phyloP scores from a whole-genome alignment of 2,888 invertebrate species.

The Cephalotes varians region DNA sequence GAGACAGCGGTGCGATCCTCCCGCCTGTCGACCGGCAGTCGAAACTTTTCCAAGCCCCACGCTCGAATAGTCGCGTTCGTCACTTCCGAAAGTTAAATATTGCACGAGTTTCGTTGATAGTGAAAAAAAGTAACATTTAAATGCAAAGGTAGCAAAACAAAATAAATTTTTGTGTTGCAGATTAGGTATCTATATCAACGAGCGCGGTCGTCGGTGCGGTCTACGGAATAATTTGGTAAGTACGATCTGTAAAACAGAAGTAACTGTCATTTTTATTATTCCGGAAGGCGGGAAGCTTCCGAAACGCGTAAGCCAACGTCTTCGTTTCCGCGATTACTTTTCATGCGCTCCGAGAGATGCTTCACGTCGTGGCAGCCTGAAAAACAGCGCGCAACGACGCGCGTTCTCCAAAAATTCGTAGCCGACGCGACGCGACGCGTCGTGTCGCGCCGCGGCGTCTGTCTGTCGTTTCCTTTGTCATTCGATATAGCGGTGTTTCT shows the following conservation, averaged over 20 bases:
- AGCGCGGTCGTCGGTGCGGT: not conserved
- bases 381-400: not conserved
- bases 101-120: not conserved
- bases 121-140: not conserved
- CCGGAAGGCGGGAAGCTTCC: not conserved
- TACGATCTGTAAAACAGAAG: constrained; percentile 1
- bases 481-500: constrained; percentile 40
- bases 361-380: not conserved
- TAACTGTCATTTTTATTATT: not conserved
- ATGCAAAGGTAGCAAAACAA: not conserved
- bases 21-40: not conserved
- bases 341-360: not conserved
- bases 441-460: constrained; percentile 9
- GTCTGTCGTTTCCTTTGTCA: constrained; percentile 16
- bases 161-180: constrained; percentile 36
- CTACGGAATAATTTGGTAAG: constrained; percentile 23
- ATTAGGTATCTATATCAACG: not conserved
- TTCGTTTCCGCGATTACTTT: not conserved
- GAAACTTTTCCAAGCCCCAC: not conserved
- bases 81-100: not conserved
- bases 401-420: constrained; percentile 1
- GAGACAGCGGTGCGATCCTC: not conserved
- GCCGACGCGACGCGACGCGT: not conserved
- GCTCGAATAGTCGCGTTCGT: not conserved
- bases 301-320: not conserved